These are phyloP conservation scores for Drosophila yakuba DNA, from an alignment of 1,140 invertebrate genomes.

Conservation along the genomic window DNA sequence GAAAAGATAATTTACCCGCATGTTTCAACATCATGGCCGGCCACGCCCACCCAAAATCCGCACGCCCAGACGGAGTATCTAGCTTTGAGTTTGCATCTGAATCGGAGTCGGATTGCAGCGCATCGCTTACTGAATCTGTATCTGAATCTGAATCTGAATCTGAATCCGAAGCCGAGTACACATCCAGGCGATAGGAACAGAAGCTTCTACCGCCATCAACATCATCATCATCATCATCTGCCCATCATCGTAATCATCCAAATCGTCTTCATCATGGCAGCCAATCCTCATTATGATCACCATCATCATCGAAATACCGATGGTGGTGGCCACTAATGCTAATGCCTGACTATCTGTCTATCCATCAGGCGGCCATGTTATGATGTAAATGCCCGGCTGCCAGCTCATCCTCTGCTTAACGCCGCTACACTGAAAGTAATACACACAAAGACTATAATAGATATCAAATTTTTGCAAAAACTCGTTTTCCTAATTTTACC, in stretches of 20 bases:
- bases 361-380: slow-evolving; percentile 77
- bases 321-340: slow-evolving; percentile 65
- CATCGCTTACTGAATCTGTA: slow-evolving; percentile 1
- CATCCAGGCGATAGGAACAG: slow-evolving; percentile 7
- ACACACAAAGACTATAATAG: no score
- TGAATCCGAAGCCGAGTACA: not conserved
- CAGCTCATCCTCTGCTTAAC: slow-evolving; percentile 1
- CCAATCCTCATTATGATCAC: not conserved
- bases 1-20: slow-evolving; percentile 83
- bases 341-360: slow-evolving; percentile 79
- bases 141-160: slow-evolving; percentile 4
- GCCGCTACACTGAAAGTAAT: not conserved
- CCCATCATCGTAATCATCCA: slow-evolving; percentile 20
- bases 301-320: slow-evolving; percentile 33
- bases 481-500: no score
- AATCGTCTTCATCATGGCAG: not conserved
- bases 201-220: slow-evolving; percentile 13
- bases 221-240: slow-evolving; percentile 22
- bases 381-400: slow-evolving; percentile 68
- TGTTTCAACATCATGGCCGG: slow-evolving; percentile 58
- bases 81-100: slow-evolving; percentile 7
- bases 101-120: not conserved
- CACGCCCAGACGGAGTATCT: slow-evolving; percentile 13
- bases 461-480: no score
- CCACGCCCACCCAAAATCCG: slow-evolving; percentile 37